Conservation (phyloP, 1,140 invertebrate species). For the Plutomurus gul region DNA sequence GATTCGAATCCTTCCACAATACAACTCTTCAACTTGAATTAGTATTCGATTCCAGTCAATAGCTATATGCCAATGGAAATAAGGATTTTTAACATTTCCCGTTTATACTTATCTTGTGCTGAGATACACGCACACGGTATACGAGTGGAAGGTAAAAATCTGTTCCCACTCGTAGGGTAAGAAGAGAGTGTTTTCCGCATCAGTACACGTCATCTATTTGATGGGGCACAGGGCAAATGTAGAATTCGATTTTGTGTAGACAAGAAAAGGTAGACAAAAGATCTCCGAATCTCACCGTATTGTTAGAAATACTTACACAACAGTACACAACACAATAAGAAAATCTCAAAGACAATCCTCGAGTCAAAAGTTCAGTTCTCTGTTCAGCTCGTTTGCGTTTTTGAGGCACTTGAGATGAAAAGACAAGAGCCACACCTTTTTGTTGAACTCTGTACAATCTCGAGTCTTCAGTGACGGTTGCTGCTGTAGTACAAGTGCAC, state of each 20-base stretch:
- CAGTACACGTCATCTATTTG: not conserved
- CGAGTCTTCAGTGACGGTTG: too few relatives aligned
- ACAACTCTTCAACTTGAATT: not conserved
- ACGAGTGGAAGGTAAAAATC: too few relatives aligned
- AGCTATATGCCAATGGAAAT: not conserved
- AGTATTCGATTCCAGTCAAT: conserved; percentile 4
- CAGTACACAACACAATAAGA: not conserved
- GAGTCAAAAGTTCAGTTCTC: not conserved
- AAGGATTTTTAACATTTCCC: not conserved
- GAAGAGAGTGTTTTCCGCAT: not conserved
- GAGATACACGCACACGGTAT: too few relatives aligned
- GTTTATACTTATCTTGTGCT: too few relatives aligned
- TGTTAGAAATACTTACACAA: not conserved
- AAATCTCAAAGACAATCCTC: conserved; percentile 5
- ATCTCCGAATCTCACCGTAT: not conserved
- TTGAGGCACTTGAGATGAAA: conserved; percentile 24
- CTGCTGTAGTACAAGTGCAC: too few relatives aligned
- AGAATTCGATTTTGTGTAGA: not conserved
- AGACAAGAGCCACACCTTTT: conserved; percentile 16
- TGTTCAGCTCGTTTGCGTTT: not conserved
- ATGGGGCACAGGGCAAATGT: too few relatives aligned
- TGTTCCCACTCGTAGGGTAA: not conserved
- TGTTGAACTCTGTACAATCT: too few relatives aligned
- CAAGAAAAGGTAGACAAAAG: not conserved
- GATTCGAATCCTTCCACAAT: too few relatives aligned